Percentiles rank a stretch among this genome's conserved stretches.
phyloP scores from a whole-genome alignment of 2,797 vertebrate genomes.

The Anableps anableps region DNA sequence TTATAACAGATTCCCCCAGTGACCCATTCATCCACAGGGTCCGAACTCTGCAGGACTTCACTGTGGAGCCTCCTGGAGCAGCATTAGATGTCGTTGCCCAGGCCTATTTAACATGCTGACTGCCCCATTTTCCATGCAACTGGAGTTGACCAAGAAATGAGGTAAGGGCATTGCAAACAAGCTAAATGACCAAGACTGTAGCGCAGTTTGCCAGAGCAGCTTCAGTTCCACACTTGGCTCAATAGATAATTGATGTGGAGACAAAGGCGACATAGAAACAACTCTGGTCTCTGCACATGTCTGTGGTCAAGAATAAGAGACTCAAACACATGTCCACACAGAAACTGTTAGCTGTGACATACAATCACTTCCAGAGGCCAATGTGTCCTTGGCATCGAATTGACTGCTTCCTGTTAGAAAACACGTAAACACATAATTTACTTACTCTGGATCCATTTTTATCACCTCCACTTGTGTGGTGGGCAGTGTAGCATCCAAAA shows the following conservation, averaged over 20 bases:
- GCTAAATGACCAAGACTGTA: slow-evolving; percentile 76
- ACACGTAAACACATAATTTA: slow-evolving; percentile 44
- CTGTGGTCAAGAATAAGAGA: slow-evolving; percentile 60
- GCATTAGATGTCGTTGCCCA: slow-evolving; percentile 59
- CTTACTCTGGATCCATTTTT: slow-evolving; percentile 48
- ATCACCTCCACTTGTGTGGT: slow-evolving; percentile 49
- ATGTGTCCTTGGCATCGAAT: slow-evolving; percentile 39
- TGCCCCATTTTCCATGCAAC: slow-evolving; percentile 79
- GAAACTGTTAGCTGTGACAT: slow-evolving; percentile 29
- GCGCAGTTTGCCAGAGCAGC: slow-evolving; percentile 68
- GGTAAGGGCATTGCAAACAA: slow-evolving; percentile 78
- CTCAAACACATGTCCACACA: slow-evolving; percentile 20
- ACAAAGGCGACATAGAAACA: slow-evolving; percentile 74
- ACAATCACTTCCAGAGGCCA: slow-evolving; percentile 20
- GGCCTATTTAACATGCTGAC: slow-evolving; percentile 76
- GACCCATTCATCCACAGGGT: not conserved
- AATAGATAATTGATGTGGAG: slow-evolving; percentile 79
- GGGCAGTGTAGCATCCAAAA: slow-evolving; percentile 31
- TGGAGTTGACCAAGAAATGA: slow-evolving; percentile 81
- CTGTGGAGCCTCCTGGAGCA: slow-evolving; percentile 32
- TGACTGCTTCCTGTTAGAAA: slow-evolving; percentile 55
- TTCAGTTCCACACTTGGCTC: slow-evolving; percentile 78
- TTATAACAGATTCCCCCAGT: not conserved
- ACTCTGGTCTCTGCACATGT: slow-evolving; percentile 64
- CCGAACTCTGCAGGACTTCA: not conserved